Evolutionary conservation across 2,797 vertebrate genomes (phyloP), one percentile per base, ranked within the genome.

Genomic region (Ctenopoma kingsleyae): DNA sequence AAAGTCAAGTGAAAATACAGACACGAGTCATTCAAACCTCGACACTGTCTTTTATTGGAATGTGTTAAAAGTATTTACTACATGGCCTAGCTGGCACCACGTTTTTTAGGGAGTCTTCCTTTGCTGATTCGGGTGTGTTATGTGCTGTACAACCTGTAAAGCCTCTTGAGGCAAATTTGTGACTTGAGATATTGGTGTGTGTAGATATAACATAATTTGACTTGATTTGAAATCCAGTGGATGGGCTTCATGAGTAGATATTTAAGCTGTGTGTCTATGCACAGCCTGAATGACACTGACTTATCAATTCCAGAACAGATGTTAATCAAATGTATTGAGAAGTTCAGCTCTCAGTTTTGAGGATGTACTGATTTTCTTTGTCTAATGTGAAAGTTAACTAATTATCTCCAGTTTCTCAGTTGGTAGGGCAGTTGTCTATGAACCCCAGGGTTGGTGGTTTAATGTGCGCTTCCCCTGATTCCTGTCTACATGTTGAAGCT

Each of bases 281-380:
- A 25, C 60, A 48, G 2, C 40, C 53, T 52, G 27, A 27, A 27
- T 55, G 23, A 64, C n/a, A n/a, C 22, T 17, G 27, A 8, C 23
- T 54, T 58, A 44, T 25, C 59, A 32, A 55, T 58, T 43, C 23
- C 53, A 43, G 25, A 32, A 40, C 23, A 41, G 49, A 52, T 46
- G 57, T 4, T 16, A 30, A 32, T 43, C 16, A 43, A 43, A 17
- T n/a, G 6, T 43, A 43, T 16, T 41, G 7, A 41, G n/a, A 17
- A 43, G 16, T 17, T 67, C 16, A 25, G 17, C 43, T 2, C 59
- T 65, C 8, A 17, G 22, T 60, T 43, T n/a, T 49, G 15, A 36
- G 2, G 15, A n/a, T 59, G 52, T 56, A 4, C 9, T 68, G 7
- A 35, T 65, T 38, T 38, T 54, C 23, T 54, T 32, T 17, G 13